phyloP scores from a whole-genome alignment of 2,888 invertebrate genomes.

The Nomada hirtipes region DNA sequence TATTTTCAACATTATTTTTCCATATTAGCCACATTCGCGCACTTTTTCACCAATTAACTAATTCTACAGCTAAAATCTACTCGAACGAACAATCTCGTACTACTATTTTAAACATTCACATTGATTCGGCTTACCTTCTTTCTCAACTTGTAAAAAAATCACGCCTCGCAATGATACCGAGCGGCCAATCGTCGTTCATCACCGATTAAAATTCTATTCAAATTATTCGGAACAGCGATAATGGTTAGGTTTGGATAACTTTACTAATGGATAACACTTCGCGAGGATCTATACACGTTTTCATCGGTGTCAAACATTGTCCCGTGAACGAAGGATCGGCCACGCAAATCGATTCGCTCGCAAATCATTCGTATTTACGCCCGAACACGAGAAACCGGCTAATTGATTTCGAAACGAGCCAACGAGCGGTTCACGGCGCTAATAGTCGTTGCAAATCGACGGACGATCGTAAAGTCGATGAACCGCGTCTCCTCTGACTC shows the following conservation, averaged over 20 bases:
- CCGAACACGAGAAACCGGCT: background rate
- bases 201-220: background rate
- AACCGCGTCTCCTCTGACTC: constrained; percentile 3
- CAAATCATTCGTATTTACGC: constrained; percentile 12
- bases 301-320: background rate
- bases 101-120: too few species aligned
- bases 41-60: too few species aligned
- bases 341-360: background rate
- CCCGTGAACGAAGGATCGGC: background rate
- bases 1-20: too few species aligned
- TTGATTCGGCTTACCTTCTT: too few species aligned
- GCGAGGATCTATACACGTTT: background rate
- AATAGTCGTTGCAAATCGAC: constrained; percentile 24
- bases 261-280: background rate
- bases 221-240: background rate
- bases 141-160: too few species aligned
- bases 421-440: background rate
- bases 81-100: too few species aligned
- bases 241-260: too few species aligned
- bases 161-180: background rate
- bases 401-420: constrained; percentile 13
- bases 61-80: too few species aligned
- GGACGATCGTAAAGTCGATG: constrained; percentile 30
- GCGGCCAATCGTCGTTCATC: background rate
- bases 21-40: too few species aligned